A percentile compares a stretch with the other conserved stretches of the same genome.
Evolutionary conservation across 2,888 invertebrate genomes (phyloP).

Genomic region (Zaprionus bogoriensis): DNA sequence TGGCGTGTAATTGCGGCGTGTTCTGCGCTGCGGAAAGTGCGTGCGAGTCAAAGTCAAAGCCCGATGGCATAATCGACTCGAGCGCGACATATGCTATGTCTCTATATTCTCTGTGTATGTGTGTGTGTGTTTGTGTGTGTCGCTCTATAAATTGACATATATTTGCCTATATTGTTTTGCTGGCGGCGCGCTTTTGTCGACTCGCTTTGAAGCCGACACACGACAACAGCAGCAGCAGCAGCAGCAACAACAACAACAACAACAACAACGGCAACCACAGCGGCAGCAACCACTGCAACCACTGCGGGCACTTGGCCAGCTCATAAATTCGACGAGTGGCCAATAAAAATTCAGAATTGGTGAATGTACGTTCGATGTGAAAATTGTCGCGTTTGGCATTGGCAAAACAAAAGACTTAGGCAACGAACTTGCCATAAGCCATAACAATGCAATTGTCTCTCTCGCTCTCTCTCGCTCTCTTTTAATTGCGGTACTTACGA

Average conservation of each 20-base stretch:
- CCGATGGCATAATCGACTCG: slow-evolving; percentile 24
- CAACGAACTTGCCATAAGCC: slow-evolving; percentile 59
- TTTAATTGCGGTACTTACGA: slow-evolving; percentile 60
- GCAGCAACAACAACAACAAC: no score
- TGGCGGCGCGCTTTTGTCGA: slow-evolving; percentile 54
- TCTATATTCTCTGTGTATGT: slow-evolving; percentile 19
- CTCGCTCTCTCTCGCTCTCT: slow-evolving; percentile 1
- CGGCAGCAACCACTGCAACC: neutral
- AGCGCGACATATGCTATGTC: neutral
- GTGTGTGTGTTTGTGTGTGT: slow-evolving; percentile 9
- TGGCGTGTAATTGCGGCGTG: slow-evolving; percentile 56
- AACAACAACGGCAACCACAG: slow-evolving; percentile 14
- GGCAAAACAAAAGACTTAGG: slow-evolving; percentile 65
- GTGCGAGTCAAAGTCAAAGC: slow-evolving; percentile 13
- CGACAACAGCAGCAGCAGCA: slow-evolving; percentile 48
- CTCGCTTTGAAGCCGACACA: slow-evolving; percentile 56
- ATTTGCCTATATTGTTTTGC: slow-evolving; percentile 8
- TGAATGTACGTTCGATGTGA: slow-evolving; percentile 34
- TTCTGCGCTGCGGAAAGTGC: slow-evolving; percentile 31
- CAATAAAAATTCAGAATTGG: slow-evolving; percentile 68
- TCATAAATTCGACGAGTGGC: slow-evolving; percentile 71
- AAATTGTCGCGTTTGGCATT: slow-evolving; percentile 48
- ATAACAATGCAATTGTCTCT: slow-evolving; percentile 22
- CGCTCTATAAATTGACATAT: neutral
- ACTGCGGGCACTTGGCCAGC: slow-evolving; percentile 29